Percentiles rank a stretch among this genome's conserved stretches.
Evolutionary conservation across 2,113 vertebrate genomes (phyloP).

Genomic region (Nesogale talazaci): DNA sequence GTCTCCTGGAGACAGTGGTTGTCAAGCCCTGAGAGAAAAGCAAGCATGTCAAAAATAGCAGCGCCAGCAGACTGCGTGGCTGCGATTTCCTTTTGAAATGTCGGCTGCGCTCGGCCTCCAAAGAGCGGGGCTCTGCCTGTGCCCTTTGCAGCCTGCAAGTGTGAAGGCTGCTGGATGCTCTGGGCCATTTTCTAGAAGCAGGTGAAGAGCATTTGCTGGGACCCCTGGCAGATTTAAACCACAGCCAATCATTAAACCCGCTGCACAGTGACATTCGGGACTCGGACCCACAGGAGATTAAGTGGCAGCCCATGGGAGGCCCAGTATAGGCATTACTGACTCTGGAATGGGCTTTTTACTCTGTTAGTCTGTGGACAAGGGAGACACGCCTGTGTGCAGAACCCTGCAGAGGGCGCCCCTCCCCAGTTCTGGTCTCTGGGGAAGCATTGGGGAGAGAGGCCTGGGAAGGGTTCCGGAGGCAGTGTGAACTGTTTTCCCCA

Average conservation of each 20-base stretch:
- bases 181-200: background rate
- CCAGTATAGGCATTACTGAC: no score
- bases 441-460: background rate
- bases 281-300: background rate
- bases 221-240: background rate
- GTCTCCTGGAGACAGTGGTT: constrained; percentile 86
- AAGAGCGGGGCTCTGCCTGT: constrained; percentile 54
- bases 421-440: background rate
- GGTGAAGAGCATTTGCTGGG: background rate
- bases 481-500: background rate
- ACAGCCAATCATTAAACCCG: background rate
- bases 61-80: constrained; percentile 64
- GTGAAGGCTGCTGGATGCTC: background rate
- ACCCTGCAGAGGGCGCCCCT: background rate
- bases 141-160: background rate
- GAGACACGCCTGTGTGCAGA: background rate
- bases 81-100: constrained; percentile 81
- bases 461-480: background rate
- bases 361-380: background rate
- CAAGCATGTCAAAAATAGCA: constrained; percentile 82
- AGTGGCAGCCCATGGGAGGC: background rate
- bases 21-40: constrained; percentile 83
- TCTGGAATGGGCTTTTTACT: background rate
- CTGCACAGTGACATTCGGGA: background rate
- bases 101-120: constrained; percentile 68